phyloP scores from a whole-genome alignment of 2,113 vertebrate genomes.

The Myxocyprinus asiaticus region DNA sequence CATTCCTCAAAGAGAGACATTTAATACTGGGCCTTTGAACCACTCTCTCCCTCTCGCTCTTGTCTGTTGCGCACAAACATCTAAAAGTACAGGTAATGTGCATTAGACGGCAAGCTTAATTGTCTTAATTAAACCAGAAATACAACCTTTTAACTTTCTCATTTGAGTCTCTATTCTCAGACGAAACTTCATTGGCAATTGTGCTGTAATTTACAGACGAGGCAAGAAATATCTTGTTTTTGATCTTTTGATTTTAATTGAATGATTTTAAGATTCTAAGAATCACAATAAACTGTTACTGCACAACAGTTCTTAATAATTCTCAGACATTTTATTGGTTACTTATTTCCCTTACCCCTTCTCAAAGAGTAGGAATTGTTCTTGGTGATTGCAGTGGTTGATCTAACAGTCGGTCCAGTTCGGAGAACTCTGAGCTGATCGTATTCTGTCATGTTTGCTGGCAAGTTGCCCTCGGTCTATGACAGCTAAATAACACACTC shows the following conservation, averaged over 20 bases:
- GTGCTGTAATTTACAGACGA: neutral
- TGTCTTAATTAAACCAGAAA: conserved; percentile 75
- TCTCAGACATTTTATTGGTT: neutral
- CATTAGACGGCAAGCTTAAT: conserved; percentile 70
- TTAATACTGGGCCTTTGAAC: conserved; percentile 42
- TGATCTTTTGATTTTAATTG: conserved; percentile 38
- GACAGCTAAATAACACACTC: conserved; percentile 78
- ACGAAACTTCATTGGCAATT: neutral
- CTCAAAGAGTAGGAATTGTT: neutral
- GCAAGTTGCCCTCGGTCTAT: conserved; percentile 71
- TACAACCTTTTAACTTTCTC: conserved; percentile 50
- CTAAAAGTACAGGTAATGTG: conserved; percentile 70
- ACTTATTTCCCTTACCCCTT: neutral
- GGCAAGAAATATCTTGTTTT: neutral
- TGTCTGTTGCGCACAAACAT: conserved; percentile 43
- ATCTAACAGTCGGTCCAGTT: conserved; percentile 46
- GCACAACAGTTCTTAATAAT: neutral
- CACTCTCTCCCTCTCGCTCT: neutral
- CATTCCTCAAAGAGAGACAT: conserved; percentile 61
- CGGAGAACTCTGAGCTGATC: conserved; percentile 58
- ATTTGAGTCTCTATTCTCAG: conserved; percentile 33
- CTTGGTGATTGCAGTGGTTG: neutral
- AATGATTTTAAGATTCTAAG: no score
- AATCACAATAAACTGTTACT: neutral
- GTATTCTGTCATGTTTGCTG: conserved; percentile 73